phyloP scores from a whole-genome alignment of 2,113 vertebrate genomes.

The Sinocyclocheilus rhinocerous region DNA sequence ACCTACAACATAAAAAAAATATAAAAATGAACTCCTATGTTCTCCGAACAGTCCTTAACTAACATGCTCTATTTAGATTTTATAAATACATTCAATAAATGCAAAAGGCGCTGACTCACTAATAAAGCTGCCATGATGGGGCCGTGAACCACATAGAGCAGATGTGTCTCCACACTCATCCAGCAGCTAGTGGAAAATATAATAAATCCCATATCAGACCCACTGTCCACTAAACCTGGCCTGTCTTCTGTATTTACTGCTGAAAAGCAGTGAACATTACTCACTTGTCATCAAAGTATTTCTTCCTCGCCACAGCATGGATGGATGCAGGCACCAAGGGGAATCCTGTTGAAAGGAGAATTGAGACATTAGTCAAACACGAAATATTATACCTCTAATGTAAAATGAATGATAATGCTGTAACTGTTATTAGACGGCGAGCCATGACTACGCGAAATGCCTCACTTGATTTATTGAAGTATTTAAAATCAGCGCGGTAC shows the following conservation, averaged over 20 bases:
- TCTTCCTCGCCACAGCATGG: constrained; percentile 90
- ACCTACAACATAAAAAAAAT: constrained; percentile 76
- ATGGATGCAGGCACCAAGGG: constrained; percentile 90
- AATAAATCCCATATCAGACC: constrained; percentile 47
- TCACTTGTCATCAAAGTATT: constrained; percentile 97
- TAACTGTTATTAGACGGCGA: background rate
- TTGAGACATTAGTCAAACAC: constrained; percentile 25
- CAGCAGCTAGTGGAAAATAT: constrained; percentile 84
- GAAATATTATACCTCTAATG: background rate
- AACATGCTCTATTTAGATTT: constrained; percentile 38
- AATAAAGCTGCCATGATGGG: constrained; percentile 93
- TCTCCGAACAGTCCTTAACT: background rate
- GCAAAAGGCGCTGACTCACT: constrained; percentile 76
- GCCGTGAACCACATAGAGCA: constrained; percentile 95
- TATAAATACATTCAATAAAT: background rate
- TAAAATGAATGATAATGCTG: constrained; percentile 10
- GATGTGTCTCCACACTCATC: constrained; percentile 94
- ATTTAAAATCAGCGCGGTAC: background rate
- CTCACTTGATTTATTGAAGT: background rate
- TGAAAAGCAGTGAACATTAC: constrained; percentile 67
- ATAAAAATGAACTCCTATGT: background rate
- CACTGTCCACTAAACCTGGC: constrained; percentile 25
- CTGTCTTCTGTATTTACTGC: constrained; percentile 63
- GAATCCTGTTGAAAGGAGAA: constrained; percentile 80
- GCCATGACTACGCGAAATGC: background rate